These are phyloP conservation scores for Acanthosoma haemorrhoidale DNA, from an alignment of 2,888 invertebrate species.

Conservation along the genomic window DNA sequence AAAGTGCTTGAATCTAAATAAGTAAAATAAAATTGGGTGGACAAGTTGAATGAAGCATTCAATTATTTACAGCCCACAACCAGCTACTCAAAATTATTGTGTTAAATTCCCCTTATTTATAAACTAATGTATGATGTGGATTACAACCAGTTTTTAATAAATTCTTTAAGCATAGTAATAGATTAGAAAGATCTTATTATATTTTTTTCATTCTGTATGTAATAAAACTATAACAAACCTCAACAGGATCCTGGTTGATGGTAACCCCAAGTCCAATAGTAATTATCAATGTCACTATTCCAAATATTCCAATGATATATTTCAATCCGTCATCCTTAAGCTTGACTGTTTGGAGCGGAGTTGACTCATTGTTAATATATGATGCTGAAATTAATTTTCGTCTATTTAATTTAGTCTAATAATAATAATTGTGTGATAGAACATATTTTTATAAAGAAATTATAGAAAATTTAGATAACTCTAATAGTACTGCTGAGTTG, in stretches of 20 bases:
- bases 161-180: too few species aligned
- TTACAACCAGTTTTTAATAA: too few species aligned
- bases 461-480: too few species aligned
- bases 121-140: neutral
- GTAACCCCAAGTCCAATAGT: constrained; percentile 67
- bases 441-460: neutral
- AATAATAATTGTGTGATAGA: neutral
- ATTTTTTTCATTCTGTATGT: too few species aligned
- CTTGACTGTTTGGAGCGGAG: constrained; percentile 34
- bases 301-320: constrained; percentile 61
- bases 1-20: neutral
- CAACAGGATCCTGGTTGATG: constrained; percentile 65
- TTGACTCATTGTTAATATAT: constrained; percentile 25
- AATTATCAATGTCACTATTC: constrained; percentile 60
- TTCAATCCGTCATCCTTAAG: constrained; percentile 53
- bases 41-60: too few species aligned
- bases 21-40: neutral
- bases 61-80: too few species aligned
- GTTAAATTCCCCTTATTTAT: neutral
- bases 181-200: too few species aligned
- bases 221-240: constrained; percentile 50
- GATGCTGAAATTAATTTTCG: constrained; percentile 16
- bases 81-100: constrained; percentile 13
- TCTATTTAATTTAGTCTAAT: too few species aligned
- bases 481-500: too few species aligned